Evolutionary conservation across 2,888 invertebrate genomes (phyloP).

Genomic region (Tipula lateralis): DNA sequence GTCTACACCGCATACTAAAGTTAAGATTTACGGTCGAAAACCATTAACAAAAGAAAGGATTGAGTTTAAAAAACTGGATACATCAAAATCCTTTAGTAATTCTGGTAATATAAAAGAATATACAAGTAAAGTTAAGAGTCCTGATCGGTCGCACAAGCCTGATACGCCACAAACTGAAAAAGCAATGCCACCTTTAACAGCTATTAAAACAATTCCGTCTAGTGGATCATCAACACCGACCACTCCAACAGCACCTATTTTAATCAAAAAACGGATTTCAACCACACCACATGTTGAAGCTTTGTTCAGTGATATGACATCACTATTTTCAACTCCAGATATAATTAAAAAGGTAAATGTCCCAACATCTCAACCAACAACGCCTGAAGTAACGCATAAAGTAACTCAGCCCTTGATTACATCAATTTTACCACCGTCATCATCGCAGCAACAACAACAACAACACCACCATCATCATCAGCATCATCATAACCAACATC

Average conservation of each 20-base stretch:
- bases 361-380: conserved; percentile 31
- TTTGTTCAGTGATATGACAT: conserved; percentile 58
- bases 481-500: no score
- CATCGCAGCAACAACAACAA: conserved; percentile 40
- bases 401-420: background rate
- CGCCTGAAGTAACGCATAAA: conserved; percentile 33
- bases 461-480: background rate
- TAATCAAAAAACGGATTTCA: conserved; percentile 52
- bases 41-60: background rate
- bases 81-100: conserved; percentile 31
- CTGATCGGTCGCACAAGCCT: conserved; percentile 33
- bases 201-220: background rate
- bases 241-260: conserved; percentile 32
- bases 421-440: conserved; percentile 38
- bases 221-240: background rate
- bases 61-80: background rate
- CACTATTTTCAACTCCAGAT: conserved; percentile 73
- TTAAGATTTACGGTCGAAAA: background rate
- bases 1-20: background rate
- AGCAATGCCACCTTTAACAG: background rate
- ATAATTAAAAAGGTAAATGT: conserved; percentile 61
- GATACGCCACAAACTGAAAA: conserved; percentile 32
- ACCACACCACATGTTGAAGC: conserved; percentile 53
- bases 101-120: conserved; percentile 33
- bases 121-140: conserved; percentile 30